phyloP scores from a whole-genome alignment of 2,888 invertebrate genomes.

The Mongoloraphidia duomilia region DNA sequence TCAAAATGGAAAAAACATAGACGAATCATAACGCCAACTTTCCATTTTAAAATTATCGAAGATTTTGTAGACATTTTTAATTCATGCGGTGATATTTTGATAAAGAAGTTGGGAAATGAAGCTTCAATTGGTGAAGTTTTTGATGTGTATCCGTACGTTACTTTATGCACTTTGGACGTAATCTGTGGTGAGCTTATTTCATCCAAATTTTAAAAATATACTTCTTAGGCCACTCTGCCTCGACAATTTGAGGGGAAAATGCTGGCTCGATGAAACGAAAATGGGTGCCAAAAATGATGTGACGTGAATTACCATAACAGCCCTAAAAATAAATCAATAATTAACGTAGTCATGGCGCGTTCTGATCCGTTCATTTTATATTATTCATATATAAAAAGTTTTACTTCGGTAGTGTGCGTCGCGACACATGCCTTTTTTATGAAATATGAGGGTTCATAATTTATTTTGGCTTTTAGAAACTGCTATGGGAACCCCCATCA shows the following conservation, averaged over 20 bases:
- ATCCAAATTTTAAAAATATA: too few relatives aligned
- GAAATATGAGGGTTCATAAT: neutral
- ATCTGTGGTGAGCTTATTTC: conserved; percentile 37
- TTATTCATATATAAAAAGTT: too few relatives aligned
- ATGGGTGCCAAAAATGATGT: too few relatives aligned
- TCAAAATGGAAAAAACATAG: conserved; percentile 49
- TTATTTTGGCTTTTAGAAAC: neutral
- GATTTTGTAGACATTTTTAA: conserved; percentile 57
- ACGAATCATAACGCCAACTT: conserved; percentile 61
- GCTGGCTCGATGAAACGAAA: too few relatives aligned
- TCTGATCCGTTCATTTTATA: too few relatives aligned
- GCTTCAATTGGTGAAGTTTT: conserved; percentile 29
- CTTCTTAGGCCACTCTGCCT: too few relatives aligned
- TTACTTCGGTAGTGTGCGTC: too few relatives aligned
- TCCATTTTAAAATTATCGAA: conserved; percentile 64
- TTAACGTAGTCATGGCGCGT: too few relatives aligned
- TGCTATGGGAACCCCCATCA: conserved; percentile 5
- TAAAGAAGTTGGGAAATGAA: conserved; percentile 33
- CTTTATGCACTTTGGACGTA: conserved; percentile 43
- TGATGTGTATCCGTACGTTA: conserved; percentile 46
- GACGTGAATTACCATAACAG: too few relatives aligned
- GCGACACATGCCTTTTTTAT: neutral
- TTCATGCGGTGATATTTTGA: conserved; percentile 41
- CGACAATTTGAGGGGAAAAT: too few relatives aligned
- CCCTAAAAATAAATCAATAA: too few relatives aligned